phyloP scores from a whole-genome alignment of 2,113 vertebrate genomes.

The Hydrochoerus hydrochaeris region DNA sequence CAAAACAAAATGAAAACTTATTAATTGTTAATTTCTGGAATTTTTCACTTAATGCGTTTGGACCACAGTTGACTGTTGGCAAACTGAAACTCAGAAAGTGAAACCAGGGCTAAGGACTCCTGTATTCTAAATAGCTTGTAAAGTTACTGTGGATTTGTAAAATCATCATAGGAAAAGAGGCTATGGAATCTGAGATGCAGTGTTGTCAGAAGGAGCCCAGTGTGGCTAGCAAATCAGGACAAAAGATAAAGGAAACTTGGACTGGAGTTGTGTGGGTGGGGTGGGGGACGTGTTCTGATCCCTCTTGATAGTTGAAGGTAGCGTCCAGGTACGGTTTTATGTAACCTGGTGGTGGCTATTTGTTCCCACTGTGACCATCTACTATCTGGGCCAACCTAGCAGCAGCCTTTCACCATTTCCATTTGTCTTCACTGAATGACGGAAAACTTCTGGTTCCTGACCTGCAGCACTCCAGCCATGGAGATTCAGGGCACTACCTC shows the following conservation, averaged over 20 bases:
- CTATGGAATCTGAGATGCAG: neutral
- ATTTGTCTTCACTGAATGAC: neutral
- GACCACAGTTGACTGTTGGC: neutral
- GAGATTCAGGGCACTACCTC: neutral
- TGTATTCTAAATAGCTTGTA: neutral
- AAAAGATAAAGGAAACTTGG: neutral
- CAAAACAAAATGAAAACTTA: neutral
- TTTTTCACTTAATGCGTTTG: neutral
- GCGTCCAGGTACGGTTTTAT: neutral
- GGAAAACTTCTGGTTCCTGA: neutral
- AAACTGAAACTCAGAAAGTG: neutral
- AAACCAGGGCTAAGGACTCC: neutral
- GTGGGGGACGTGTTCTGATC: neutral
- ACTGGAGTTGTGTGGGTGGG: neutral
- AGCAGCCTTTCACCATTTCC: neutral
- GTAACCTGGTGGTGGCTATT: neutral
- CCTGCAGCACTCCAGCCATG: fast-evolving
- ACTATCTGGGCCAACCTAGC: neutral
- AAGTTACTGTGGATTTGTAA: neutral
- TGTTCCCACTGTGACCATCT: neutral
- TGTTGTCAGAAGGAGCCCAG: neutral
- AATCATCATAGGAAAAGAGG: neutral
- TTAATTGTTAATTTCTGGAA: neutral
- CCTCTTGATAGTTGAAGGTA: neutral
- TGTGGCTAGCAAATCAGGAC: neutral